Percentiles rank a stretch among this genome's conserved stretches.
phyloP scores from a whole-genome alignment of 2,888 invertebrate genomes.

The Drosophila lutescens region DNA sequence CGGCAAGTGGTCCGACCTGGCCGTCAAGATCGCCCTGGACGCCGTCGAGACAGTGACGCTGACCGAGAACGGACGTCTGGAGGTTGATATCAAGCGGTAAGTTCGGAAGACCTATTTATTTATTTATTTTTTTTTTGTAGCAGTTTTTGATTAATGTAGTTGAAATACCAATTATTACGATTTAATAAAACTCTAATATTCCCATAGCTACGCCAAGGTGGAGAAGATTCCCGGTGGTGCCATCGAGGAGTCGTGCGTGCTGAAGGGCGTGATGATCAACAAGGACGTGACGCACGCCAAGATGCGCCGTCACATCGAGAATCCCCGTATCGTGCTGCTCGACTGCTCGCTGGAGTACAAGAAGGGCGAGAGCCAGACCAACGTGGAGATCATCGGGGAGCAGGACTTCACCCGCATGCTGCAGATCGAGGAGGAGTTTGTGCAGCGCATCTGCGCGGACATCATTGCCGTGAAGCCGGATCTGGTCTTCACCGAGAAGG shows the following conservation, averaged over 20 bases:
- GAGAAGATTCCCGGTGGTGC: slow-evolving; percentile 97
- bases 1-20: slow-evolving; percentile 97
- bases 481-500: slow-evolving; percentile 98
- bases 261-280: slow-evolving; percentile 98
- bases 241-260: slow-evolving; percentile 96
- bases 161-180: too few species aligned
- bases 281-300: slow-evolving; percentile 99
- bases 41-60: slow-evolving; percentile 96
- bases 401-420: slow-evolving; percentile 97
- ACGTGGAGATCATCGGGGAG: slow-evolving; percentile 97
- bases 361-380: slow-evolving; percentile 99
- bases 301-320: slow-evolving; percentile 97
- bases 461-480: slow-evolving; percentile 98
- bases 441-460: slow-evolving; percentile 95
- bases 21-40: slow-evolving; percentile 97
- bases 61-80: slow-evolving; percentile 94
- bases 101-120: background rate
- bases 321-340: slow-evolving; percentile 96
- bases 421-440: slow-evolving; percentile 97
- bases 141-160: too few species aligned
- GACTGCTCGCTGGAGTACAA: slow-evolving; percentile 99
- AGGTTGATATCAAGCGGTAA: slow-evolving; percentile 97
- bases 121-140: too few species aligned
- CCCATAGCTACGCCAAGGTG: slow-evolving; percentile 93
- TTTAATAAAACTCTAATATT: too few species aligned